Percentiles rank a stretch among this genome's conserved stretches.
These are phyloP conservation scores for Eurytoma californica DNA, from an alignment of 2,888 invertebrate species.

Conservation along the genomic window DNA sequence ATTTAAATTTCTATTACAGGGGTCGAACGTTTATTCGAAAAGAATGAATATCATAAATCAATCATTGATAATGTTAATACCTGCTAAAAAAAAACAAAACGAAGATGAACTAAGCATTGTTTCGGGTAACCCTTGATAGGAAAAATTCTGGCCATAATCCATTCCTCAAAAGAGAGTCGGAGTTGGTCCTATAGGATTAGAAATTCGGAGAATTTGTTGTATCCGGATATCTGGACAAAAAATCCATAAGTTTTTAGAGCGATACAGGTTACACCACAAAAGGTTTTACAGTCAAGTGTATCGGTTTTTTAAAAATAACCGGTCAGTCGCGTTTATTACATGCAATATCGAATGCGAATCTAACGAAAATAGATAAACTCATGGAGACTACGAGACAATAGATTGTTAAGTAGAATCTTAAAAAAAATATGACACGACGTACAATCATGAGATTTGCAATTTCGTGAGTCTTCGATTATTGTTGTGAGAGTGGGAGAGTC, in stretches of 20 bases:
- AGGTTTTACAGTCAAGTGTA: slow-evolving; percentile 33
- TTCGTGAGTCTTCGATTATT: slow-evolving; percentile 48
- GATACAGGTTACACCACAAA: slow-evolving; percentile 52
- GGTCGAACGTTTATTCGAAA: slow-evolving; percentile 91
- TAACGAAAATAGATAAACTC: slow-evolving; percentile 26
- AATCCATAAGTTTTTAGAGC: slow-evolving; percentile 50
- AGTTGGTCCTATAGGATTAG: slow-evolving; percentile 48
- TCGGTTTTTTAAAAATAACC: slow-evolving; percentile 15
- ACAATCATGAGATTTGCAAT: slow-evolving; percentile 51
- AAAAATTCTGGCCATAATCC: slow-evolving; percentile 40
- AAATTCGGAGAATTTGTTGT: slow-evolving; percentile 33
- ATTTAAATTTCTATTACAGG: slow-evolving; percentile 75
- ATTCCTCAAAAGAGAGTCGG: slow-evolving; percentile 26
- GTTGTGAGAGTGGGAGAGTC: slow-evolving; percentile 35
- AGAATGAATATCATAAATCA: slow-evolving; percentile 81
- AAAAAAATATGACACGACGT: slow-evolving; percentile 43
- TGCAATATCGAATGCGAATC: slow-evolving; percentile 35
- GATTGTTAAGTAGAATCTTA: slow-evolving; percentile 50
- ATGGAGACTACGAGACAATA: slow-evolving; percentile 47
- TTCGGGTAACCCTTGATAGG: slow-evolving; percentile 44
- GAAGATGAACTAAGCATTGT: slow-evolving; percentile 56
- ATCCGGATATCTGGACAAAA: slow-evolving; percentile 21
- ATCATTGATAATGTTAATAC: slow-evolving; percentile 61
- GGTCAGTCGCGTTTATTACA: slow-evolving; percentile 30
- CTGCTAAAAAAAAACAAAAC: slow-evolving; percentile 60